Evolutionary conservation across 2,113 vertebrate species (phyloP), one percentile per base, ranked within the genome.

Genomic region (Hypocryptadius cinnamomeus): DNA sequence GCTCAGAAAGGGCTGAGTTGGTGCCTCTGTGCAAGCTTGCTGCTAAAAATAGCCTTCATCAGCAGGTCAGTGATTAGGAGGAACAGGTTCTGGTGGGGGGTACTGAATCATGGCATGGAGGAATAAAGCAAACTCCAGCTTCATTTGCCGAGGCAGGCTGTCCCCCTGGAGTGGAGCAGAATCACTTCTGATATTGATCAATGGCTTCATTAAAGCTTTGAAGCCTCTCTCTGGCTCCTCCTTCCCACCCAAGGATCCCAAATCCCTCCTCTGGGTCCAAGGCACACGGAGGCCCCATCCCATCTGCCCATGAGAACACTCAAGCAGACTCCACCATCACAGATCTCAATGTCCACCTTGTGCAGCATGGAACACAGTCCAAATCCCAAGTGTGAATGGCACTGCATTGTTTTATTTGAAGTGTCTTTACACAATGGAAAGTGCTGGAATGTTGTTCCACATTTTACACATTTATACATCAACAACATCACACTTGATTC

Each of bases 341-440:
- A 60, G 72, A 42, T 33, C 27, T 11, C 9, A 2, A 1, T 1
- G 15, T 10, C 39, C 15, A 37, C 30, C 47, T 5, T 6, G 30
- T 15, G 18, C 66, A 10, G 6, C 4, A 37, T 1, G 13, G 60
- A 89, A 44, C 4, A 65, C 50, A 70, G 63, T 8, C 51, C 9
- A 71, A n/a, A 54, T 33, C 27, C 28, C 59, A 44, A 15, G 31
- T 11, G 68, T 68, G 64, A 90, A 88, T 95, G 96, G 94, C 94
- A 95, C 94, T 79, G 94, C 74, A 37, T 66, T 61, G 65, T 30
- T 96, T 96, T 96, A 96, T 96, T 96, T 45, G 23, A 83, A 87
- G 82, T 85, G 91, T 96, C 90, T 92, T 96, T 90, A 95, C 94
- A 96, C 82, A 64, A 35, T 22, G 90, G 42, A 53, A 72, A 87